Evolutionary conservation across 2,888 invertebrate species (phyloP), one percentile per base, ranked within the genome.

Genomic region (Phyllotreta cruciferae): DNA sequence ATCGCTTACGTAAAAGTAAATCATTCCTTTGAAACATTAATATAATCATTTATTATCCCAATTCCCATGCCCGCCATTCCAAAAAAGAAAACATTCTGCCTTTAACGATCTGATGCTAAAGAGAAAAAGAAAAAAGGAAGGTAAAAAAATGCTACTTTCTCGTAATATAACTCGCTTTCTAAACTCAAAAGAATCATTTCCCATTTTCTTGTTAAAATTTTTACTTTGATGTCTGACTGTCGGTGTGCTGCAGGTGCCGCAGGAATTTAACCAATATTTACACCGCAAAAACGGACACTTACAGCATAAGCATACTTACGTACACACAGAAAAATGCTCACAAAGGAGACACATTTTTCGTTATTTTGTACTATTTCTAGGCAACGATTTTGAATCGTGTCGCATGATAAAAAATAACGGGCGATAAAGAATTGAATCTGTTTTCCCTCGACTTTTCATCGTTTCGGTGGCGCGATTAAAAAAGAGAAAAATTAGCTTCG

Each of bases 401-500:
- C 24, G 24, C 24, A 24, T 24, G 24, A 6, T 9, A 36, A 13
- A n/a, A 52, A 5, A 37, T 13, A 52, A 36, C 38, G 53, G 4
- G 24, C 24, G 24, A 24, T 24, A 24, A 52, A 24, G 24, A 24
- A 24, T 24, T 24, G 24, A 24, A 24, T 24, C n/a, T n/a, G n/a
- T n/a, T 56, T 56, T 37, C n/a, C 41, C 36, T n/a, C 11, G 10
- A 10, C 47, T 49, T 35, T 49, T 35, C 49, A 14, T 13, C 49
- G 11, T 49, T 49, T 8, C 6, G 38, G 52, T 52, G 11, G 24
- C 24, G 24, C 24, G 24, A 52, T 52, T 38, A 52, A 52, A 52
- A n/a, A 55, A 57, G 11, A 47, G 57, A 58, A 58, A 50, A 50
- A 58, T 49, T 8, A 24, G 42, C 58, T 52, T 52, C 44, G 8